Conservation (phyloP, 2,888 invertebrate species). For the Gandaritis pyraliata region DNA sequence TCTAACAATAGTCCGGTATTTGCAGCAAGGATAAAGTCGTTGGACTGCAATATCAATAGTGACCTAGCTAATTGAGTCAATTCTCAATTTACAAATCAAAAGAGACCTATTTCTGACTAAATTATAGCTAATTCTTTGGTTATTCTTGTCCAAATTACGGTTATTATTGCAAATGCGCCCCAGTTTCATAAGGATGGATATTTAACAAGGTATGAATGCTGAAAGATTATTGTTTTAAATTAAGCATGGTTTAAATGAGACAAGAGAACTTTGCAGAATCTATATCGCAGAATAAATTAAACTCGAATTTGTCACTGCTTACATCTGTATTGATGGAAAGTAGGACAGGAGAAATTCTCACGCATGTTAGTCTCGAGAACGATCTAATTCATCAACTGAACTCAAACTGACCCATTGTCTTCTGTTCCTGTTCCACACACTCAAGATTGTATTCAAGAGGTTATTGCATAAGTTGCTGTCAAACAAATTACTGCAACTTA, state of each 20-base stretch:
- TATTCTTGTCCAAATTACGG: conserved; percentile 9
- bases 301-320: conserved; percentile 5
- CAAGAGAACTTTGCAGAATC: neutral
- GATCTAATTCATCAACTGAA: neutral
- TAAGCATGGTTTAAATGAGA: neutral
- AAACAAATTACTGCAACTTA: too few relatives aligned
- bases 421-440: neutral
- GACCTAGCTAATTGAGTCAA: conserved; percentile 7
- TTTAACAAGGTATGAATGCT: conserved; percentile 22
- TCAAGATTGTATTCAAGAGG: too few relatives aligned
- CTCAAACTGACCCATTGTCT: neutral
- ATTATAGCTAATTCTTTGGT: conserved; percentile 5
- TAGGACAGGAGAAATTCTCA: conserved; percentile 24
- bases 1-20: too few relatives aligned
- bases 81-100: conserved; percentile 15
- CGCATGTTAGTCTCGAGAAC: conserved; percentile 11
- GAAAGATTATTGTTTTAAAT: conserved; percentile 21
- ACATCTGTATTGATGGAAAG: conserved; percentile 17
- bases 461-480: too few relatives aligned
- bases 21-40: neutral
- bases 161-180: conserved; percentile 15
- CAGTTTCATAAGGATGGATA: conserved; percentile 16
- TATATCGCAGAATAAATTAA: conserved; percentile 8
- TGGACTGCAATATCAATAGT: conserved; percentile 13
- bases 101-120: conserved; percentile 8